Conservation (phyloP, 2,113 vertebrate genomes). For the Balaeniceps rex region DNA sequence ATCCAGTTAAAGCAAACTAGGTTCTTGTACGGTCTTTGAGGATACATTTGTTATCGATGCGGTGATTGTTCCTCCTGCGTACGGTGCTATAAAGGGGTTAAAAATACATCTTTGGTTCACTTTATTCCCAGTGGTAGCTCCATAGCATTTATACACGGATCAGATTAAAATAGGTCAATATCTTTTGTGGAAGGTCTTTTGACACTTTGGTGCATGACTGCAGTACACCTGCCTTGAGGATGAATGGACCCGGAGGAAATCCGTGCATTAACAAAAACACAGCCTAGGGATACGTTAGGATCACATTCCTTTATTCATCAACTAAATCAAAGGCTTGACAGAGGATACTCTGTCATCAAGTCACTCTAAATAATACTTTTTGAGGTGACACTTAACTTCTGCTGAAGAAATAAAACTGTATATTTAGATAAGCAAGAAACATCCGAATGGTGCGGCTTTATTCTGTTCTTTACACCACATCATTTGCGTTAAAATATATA, state of each 20-base stretch:
- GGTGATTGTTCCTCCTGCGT: background rate
- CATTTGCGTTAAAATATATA: background rate
- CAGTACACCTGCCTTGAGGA: slow-evolving; percentile 59
- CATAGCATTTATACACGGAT: slow-evolving; percentile 49
- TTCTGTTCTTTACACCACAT: background rate
- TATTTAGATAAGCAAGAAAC: background rate
- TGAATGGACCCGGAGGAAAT: slow-evolving; percentile 54
- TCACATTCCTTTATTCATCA: slow-evolving; percentile 61
- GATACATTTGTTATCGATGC: background rate
- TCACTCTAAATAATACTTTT: slow-evolving; percentile 36
- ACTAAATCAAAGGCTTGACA: slow-evolving; percentile 54
- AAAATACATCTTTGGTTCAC: slow-evolving; percentile 44
- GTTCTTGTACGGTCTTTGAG: background rate
- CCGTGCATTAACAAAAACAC: slow-evolving; percentile 46
- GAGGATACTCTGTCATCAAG: background rate
- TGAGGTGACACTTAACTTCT: slow-evolving; percentile 31
- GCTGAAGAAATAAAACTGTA: background rate
- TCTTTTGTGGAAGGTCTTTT: slow-evolving; percentile 56
- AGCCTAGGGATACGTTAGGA: slow-evolving; percentile 42
- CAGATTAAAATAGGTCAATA: slow-evolving; percentile 69
- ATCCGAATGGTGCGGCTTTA: background rate
- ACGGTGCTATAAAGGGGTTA: slow-evolving; percentile 32
- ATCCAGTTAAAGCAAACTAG: background rate
- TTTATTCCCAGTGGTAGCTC: slow-evolving; percentile 55
- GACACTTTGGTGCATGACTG: slow-evolving; percentile 57